Evolutionary conservation across 1,140 invertebrate species (phyloP).

Genomic region (Maniola jurtina): DNA sequence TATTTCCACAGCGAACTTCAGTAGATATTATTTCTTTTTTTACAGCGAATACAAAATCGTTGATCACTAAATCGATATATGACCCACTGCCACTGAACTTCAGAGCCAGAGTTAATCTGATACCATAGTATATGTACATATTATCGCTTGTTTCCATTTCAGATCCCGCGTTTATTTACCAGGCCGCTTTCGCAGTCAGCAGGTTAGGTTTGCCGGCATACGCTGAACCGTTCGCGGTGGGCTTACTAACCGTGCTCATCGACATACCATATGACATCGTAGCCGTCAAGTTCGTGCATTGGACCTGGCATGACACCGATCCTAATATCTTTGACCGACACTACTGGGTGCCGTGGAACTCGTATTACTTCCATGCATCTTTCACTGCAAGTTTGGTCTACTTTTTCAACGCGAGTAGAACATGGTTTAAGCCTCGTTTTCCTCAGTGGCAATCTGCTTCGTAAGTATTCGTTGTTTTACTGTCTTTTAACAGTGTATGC

Average conservation of each 20-base stretch:
- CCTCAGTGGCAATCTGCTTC: slow-evolving; percentile 77
- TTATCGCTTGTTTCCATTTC: slow-evolving; percentile 45
- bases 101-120: too few species aligned
- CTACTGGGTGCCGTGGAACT: slow-evolving; percentile 89
- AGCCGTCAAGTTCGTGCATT: slow-evolving; percentile 88
- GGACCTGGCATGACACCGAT: slow-evolving; percentile 93
- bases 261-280: slow-evolving; percentile 91
- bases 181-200: slow-evolving; percentile 83
- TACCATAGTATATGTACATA: background rate
- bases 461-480: slow-evolving; percentile 41
- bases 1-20: too few species aligned
- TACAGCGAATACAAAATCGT: too few species aligned
- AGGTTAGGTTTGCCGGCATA: slow-evolving; percentile 82
- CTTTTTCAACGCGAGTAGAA: slow-evolving; percentile 82
- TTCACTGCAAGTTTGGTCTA: slow-evolving; percentile 87
- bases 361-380: slow-evolving; percentile 89
- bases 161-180: slow-evolving; percentile 89
- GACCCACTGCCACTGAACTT: too few species aligned
- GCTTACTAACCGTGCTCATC: slow-evolving; percentile 85
- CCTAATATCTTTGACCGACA: slow-evolving; percentile 88
- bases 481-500: too few species aligned
- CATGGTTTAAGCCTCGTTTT: slow-evolving; percentile 75
- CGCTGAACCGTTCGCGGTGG: slow-evolving; percentile 87
- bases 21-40: too few species aligned
- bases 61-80: too few species aligned